phyloP scores from a whole-genome alignment of 1,140 invertebrate genomes.

The Tetramorium alpestre region DNA sequence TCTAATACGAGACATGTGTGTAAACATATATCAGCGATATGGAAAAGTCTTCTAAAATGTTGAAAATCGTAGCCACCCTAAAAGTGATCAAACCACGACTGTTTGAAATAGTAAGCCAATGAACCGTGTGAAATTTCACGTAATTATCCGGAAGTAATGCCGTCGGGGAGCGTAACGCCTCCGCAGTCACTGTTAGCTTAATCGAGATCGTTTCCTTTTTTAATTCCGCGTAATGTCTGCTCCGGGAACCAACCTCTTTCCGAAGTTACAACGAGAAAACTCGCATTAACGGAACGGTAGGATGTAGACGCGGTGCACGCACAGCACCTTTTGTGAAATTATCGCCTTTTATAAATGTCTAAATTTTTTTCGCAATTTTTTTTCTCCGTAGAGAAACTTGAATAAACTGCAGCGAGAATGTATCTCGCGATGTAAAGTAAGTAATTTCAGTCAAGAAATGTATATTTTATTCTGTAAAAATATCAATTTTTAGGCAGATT shows the following conservation, averaged over 20 bases:
- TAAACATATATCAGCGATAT: background rate
- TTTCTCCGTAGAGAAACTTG: background rate
- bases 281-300: conserved; percentile 35
- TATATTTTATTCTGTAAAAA: background rate
- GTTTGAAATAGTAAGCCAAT: conserved; percentile 57
- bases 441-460: background rate
- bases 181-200: conserved; percentile 52
- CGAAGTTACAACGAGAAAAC: conserved; percentile 20
- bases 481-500: background rate
- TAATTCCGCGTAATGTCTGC: conserved; percentile 60
- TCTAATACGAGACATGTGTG: background rate
- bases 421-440: background rate
- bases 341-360: conserved; percentile 7
- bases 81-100: conserved; percentile 40
- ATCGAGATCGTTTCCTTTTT: conserved; percentile 55
- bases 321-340: background rate
- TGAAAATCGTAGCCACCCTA: background rate
- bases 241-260: background rate
- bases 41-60: background rate
- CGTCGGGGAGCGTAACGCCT: conserved; percentile 36
- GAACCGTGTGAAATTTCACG: conserved; percentile 60
- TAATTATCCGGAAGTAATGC: conserved; percentile 72
- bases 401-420: background rate
- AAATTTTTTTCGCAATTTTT: background rate
- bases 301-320: background rate